phyloP scores from a whole-genome alignment of 2,113 vertebrate genomes.

The Calidris pygmaea region DNA sequence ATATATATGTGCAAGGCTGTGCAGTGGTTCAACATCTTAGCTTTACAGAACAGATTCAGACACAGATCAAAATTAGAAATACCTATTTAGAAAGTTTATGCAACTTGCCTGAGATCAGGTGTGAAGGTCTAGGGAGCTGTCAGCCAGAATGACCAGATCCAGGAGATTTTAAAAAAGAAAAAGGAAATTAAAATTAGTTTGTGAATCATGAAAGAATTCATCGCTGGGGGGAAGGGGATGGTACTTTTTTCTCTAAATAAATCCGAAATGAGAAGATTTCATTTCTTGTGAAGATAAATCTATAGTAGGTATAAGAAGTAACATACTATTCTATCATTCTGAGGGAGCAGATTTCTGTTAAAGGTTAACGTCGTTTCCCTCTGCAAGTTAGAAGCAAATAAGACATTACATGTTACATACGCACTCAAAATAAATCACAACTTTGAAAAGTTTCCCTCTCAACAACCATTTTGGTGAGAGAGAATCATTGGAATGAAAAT shows the following conservation, averaged over 20 bases:
- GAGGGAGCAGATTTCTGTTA: neutral
- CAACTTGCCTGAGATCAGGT: neutral
- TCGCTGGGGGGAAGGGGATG: neutral
- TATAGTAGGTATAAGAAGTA: neutral
- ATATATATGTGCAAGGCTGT: neutral
- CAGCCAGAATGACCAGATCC: neutral
- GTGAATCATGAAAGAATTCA: neutral
- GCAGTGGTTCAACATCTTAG: neutral
- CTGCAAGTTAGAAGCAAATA: neutral
- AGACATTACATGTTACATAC: accelerated
- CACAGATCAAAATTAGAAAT: neutral
- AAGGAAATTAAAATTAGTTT: neutral
- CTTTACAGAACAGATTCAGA: neutral
- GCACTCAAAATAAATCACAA: neutral
- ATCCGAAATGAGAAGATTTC: neutral
- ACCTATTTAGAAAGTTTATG: neutral
- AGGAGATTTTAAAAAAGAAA: neutral
- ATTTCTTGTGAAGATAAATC: neutral
- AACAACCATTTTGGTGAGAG: neutral
- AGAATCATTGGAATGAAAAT: neutral
- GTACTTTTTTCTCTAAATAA: neutral
- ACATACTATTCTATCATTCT: neutral
- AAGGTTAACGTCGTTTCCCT: neutral
- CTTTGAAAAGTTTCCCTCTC: neutral
- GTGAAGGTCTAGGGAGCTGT: neutral